Conservation (phyloP, 2,113 vertebrate species). For the Poeciliopsis turrubarensis region DNA sequence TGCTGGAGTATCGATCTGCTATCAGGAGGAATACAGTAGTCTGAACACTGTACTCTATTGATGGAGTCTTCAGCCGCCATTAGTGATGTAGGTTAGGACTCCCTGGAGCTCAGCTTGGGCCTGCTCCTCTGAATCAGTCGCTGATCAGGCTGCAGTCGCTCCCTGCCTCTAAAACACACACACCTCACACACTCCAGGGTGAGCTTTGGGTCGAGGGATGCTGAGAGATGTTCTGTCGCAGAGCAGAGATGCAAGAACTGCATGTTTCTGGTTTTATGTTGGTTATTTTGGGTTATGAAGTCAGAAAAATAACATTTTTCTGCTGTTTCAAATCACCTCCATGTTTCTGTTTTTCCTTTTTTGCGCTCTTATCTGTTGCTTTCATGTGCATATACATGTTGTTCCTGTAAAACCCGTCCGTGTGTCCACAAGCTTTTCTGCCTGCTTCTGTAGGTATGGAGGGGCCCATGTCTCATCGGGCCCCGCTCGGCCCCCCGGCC, state of each 20-base stretch:
- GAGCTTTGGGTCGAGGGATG: background rate
- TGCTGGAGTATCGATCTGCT: conserved; percentile 22
- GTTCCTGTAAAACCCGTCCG: conserved; percentile 28
- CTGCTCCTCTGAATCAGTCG: conserved; percentile 51
- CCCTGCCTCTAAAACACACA: conserved; percentile 19
- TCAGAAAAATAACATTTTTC: conserved; percentile 65
- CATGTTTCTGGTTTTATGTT: conserved; percentile 36
- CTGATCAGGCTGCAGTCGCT: conserved; percentile 4
- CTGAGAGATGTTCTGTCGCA: conserved; percentile 27
- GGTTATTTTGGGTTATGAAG: conserved; percentile 45
- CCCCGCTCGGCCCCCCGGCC: conserved; percentile 91
- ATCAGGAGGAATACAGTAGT: conserved; percentile 38
- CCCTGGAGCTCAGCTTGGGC: conserved; percentile 72
- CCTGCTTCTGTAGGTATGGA: conserved; percentile 87
- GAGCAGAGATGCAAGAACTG: background rate
- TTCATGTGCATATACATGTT: conserved; percentile 21
- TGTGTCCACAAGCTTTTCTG: conserved; percentile 45
- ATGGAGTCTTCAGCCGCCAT: conserved; percentile 45
- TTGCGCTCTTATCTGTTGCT: conserved; percentile 34
- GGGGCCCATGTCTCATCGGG: conserved; percentile 90
- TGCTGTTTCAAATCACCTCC: conserved; percentile 64
- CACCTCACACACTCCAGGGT: conserved; percentile 7
- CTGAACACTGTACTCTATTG: conserved; percentile 38
- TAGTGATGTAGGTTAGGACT: conserved; percentile 58
- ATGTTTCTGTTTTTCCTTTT: conserved; percentile 55